phyloP scores from a whole-genome alignment of 2,888 invertebrate genomes.

The Oligia fasciuncula region DNA sequence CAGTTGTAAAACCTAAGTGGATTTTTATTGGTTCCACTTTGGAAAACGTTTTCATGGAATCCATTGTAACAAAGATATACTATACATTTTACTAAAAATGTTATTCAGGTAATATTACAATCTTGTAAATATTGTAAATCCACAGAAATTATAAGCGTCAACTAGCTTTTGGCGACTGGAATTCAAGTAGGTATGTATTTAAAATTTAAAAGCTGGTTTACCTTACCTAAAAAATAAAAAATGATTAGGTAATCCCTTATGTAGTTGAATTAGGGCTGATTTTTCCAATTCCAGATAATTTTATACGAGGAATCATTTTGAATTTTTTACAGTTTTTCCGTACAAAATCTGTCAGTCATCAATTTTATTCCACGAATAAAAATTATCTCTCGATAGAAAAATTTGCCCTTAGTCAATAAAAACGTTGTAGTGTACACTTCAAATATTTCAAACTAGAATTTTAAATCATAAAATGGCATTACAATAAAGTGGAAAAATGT shows the following conservation, averaged over 20 bases:
- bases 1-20: constrained; percentile 58
- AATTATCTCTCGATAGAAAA: too few relatives aligned
- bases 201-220: background rate
- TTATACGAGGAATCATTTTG: too few relatives aligned
- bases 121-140: too few relatives aligned
- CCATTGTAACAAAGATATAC: constrained; percentile 6
- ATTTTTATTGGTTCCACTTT: constrained; percentile 49
- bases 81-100: background rate
- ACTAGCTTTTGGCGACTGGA: background rate
- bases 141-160: background rate
- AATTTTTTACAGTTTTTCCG: too few relatives aligned
- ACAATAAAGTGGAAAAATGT: background rate
- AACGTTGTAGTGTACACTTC: background rate
- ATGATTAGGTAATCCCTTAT: background rate
- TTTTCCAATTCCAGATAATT: background rate
- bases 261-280: too few relatives aligned
- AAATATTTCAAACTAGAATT: background rate
- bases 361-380: too few relatives aligned
- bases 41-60: constrained; percentile 20
- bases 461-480: background rate
- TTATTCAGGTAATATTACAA: background rate
- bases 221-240: too few relatives aligned
- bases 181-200: background rate
- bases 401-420: background rate
- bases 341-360: too few relatives aligned